Evolutionary conservation across 2,797 vertebrate genomes (phyloP), one percentile per base, ranked within the genome.

Genomic region (Artibeus lituratus): DNA sequence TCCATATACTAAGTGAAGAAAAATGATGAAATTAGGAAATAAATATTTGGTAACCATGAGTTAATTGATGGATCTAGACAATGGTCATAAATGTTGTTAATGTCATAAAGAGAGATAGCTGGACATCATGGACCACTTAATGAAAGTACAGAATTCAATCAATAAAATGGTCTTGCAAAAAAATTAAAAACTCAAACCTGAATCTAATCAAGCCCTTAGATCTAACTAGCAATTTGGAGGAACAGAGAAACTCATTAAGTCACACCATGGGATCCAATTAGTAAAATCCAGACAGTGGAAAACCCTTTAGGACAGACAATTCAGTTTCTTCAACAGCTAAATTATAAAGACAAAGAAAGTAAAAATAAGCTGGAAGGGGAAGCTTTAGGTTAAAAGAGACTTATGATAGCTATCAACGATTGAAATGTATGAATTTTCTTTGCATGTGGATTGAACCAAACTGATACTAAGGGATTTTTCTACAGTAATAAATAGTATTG

Each of bases 241-340:
- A 96, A 83, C 18, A 78, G 26, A 94, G 35, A 57, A 97, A 44
- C 57, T 92, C 82, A 89, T 95, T 95, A 93, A 95, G 73, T 94
- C 91, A 94, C 16, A 73, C 65, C 80, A 90, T 76, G 91, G 76
- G 93, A 96, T 90, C 49, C 72, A 96, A 95, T 96, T 97, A 96
- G 47, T 87, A 94, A 96, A 87, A 86, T 72, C 29, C 65, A 96
- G 82, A 82, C 53, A 85, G 29, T 95, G 39, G 55, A 91, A 94
- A 95, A 53, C 91, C 49, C 74, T 97, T 89, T 93, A 94, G 21
- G 53, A 83, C 67, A 96, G 93, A 94, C 80, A 88, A 96, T 94
- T 39, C 35, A 44, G 47, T 91, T 94, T 92, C 67, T 53, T 91
- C 67, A 94, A 77, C 62, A 94, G 83, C 72, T 77, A 90, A 91